phyloP scores from a whole-genome alignment of 2,888 invertebrate genomes.

The Drosophila tripunctata region DNA sequence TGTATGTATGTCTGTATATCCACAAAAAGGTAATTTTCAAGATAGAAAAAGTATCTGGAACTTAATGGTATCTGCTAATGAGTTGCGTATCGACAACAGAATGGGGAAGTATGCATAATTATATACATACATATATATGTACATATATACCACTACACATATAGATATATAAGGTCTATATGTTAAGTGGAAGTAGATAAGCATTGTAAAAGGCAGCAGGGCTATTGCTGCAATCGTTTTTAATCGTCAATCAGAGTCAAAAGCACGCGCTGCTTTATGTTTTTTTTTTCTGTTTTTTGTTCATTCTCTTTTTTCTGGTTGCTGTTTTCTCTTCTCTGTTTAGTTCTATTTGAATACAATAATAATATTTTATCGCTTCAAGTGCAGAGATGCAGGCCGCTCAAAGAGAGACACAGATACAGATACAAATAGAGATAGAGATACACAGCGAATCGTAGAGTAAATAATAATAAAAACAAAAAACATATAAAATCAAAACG shows the following conservation, averaged over 20 bases:
- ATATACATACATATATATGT: neutral
- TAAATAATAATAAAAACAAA: too few species aligned
- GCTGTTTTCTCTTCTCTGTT: too few species aligned
- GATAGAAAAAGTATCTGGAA: constrained; percentile 17
- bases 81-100: constrained; percentile 24
- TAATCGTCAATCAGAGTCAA: constrained; percentile 27
- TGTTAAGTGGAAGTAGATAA: constrained; percentile 29
- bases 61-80: constrained; percentile 35
- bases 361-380: constrained; percentile 37
- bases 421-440: neutral
- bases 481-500: too few species aligned
- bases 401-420: neutral
- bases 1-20: too few species aligned
- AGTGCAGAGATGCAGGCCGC: constrained; percentile 11
- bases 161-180: neutral
- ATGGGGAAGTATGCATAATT: constrained; percentile 6
- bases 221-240: constrained; percentile 24
- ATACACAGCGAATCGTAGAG: neutral
- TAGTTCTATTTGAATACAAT: constrained; percentile 41
- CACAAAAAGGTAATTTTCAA: constrained; percentile 5
- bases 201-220: neutral
- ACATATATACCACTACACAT: neutral
- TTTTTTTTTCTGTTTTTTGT: too few species aligned
- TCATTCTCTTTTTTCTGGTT: too few species aligned
- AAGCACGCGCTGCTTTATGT: constrained; percentile 36